Evolutionary conservation across 2,888 invertebrate genomes (phyloP).

Genomic region (Pandemis heparana): DNA sequence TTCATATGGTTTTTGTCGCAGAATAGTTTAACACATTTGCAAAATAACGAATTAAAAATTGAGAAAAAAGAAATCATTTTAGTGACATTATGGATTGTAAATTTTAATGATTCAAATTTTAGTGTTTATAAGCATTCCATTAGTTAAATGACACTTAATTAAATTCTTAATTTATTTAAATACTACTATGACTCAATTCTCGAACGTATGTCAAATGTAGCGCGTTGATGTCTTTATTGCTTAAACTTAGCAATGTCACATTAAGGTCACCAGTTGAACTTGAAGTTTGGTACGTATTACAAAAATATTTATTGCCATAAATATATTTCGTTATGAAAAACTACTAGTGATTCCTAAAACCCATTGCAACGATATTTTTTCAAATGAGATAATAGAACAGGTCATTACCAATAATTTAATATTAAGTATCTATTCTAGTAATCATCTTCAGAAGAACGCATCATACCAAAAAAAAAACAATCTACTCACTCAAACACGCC

Average conservation of each 20-base stretch:
- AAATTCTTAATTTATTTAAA: no score
- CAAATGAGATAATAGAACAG: not conserved
- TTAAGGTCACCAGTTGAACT: not conserved
- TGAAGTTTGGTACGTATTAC: not conserved
- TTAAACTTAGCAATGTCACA: not conserved
- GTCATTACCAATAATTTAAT: not conserved
- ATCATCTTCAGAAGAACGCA: not conserved
- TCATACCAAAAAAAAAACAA: not conserved
- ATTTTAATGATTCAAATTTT: no score
- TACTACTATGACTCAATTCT: not conserved
- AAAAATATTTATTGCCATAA: not conserved
- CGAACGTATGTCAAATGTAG: not conserved
- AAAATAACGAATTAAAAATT: no score
- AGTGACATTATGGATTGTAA: no score
- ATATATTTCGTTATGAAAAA: not conserved
- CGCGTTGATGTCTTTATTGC: conserved; percentile 1
- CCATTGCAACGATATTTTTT: not conserved
- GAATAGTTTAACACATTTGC: no score
- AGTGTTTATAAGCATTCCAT: no score
- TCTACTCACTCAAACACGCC: not conserved
- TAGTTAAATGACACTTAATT: no score
- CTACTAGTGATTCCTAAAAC: not conserved
- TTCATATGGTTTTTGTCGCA: no score
- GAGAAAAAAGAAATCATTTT: no score
- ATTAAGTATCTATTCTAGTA: not conserved